These are phyloP conservation scores for Emmelina monodactyla DNA, from an alignment of 2,888 invertebrate species.

Conservation along the genomic window DNA sequence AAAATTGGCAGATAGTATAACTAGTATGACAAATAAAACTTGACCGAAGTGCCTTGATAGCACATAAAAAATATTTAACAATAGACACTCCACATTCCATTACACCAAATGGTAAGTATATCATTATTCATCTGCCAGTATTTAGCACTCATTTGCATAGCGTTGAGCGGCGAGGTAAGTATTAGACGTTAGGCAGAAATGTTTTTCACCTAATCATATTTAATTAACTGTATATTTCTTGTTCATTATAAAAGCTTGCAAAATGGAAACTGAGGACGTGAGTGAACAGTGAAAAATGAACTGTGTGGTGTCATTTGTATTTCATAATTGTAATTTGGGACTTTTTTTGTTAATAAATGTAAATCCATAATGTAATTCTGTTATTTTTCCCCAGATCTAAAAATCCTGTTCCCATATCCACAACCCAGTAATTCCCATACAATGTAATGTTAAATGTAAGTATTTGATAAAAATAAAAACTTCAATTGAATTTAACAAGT, in stretches of 20 bases:
- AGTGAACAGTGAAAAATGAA: constrained; percentile 37
- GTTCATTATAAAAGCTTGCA: constrained; percentile 51
- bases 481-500: neutral
- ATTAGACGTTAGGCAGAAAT: constrained; percentile 10
- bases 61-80: constrained; percentile 3
- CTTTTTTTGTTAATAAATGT: constrained; percentile 41
- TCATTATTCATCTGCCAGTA: constrained; percentile 1
- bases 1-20: too few relatives aligned
- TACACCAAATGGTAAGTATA: constrained; percentile 26
- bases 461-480: constrained; percentile 1
- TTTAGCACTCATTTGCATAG: constrained; percentile 2
- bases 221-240: constrained; percentile 37
- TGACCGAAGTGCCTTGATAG: too few relatives aligned
- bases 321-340: constrained; percentile 28
- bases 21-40: too few relatives aligned
- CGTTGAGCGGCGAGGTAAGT: constrained; percentile 18
- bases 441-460: neutral
- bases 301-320: constrained; percentile 38
- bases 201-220: neutral
- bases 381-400: constrained; percentile 53
- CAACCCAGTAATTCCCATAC: constrained; percentile 11
- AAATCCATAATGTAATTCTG: constrained; percentile 26
- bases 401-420: constrained; percentile 36
- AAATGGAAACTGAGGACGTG: constrained; percentile 50
- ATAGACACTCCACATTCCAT: constrained; percentile 28